These are phyloP conservation scores for Trematocara stigmaticum DNA, from an alignment of 2,113 vertebrate genomes.

Conservation along the genomic window DNA sequence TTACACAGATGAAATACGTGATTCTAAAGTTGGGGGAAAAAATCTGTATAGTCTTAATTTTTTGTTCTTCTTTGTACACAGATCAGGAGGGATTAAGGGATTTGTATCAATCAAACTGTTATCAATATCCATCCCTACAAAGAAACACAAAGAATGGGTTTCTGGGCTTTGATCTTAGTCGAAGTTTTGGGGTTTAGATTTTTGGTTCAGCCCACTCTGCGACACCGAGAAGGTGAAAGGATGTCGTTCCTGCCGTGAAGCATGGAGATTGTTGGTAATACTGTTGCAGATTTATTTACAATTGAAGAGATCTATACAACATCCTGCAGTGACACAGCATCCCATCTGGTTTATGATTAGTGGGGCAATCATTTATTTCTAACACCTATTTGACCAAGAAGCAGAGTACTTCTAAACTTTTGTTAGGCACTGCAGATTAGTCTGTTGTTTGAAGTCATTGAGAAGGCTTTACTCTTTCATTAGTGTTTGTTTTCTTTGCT, in stretches of 20 bases:
- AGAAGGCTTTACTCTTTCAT: not conserved
- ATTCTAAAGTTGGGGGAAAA: not conserved
- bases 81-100: not conserved
- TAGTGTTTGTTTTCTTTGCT: not conserved
- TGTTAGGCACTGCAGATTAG: not conserved
- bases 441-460: not conserved
- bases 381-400: not conserved
- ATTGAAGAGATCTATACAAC: not conserved
- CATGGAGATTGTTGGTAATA: not conserved
- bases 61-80: not conserved
- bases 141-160: not conserved
- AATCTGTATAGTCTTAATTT: not conserved
- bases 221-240: not conserved
- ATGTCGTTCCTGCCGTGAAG: not conserved
- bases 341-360: not conserved
- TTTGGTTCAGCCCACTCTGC: not conserved
- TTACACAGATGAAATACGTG: not conserved
- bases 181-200: not conserved
- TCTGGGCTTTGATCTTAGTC: not conserved
- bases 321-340: not conserved
- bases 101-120: not conserved
- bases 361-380: not conserved
- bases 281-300: not conserved
- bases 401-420: not conserved
- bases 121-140: not conserved